These are phyloP conservation scores for Haliclona indistincta DNA, from an alignment of 37 sponge, comb jelly and placozoan genomes.

Conservation along the genomic window DNA sequence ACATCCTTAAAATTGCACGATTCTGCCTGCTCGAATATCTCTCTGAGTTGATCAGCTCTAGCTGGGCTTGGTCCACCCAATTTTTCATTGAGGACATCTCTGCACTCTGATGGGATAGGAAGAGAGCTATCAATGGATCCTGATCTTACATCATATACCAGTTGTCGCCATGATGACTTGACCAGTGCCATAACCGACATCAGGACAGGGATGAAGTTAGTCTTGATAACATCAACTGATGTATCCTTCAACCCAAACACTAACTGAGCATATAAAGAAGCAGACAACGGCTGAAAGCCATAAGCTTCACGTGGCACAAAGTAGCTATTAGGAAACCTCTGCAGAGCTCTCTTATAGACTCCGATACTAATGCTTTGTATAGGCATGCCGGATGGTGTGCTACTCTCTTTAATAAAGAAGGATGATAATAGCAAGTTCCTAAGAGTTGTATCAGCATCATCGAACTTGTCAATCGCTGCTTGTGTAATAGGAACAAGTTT, in stretches of 20 bases:
- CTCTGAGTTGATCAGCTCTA: not conserved
- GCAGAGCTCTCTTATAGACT: not conserved
- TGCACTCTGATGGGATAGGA: not conserved
- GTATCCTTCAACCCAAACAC: slow-evolving; percentile 8
- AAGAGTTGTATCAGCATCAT: not conserved
- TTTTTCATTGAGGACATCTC: not conserved
- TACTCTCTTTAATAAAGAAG: not conserved
- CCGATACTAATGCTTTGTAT: not conserved
- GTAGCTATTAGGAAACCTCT: not conserved
- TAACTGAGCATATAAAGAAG: not conserved
- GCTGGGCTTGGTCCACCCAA: not conserved
- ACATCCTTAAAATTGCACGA: not conserved
- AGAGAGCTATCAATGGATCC: not conserved
- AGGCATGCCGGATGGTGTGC: slow-evolving; percentile 2
- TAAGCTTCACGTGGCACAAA: not conserved
- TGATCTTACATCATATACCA: not conserved
- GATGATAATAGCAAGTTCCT: not conserved
- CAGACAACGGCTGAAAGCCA: not conserved
- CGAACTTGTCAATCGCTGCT: not conserved
- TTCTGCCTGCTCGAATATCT: not conserved
- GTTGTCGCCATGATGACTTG: not conserved
- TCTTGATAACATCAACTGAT: not conserved
- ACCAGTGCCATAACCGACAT: not conserved
- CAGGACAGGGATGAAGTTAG: not conserved
- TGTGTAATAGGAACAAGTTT: not conserved